Conservation (phyloP, 2,797 vertebrate genomes). For the Gymnodraco acuticeps region DNA sequence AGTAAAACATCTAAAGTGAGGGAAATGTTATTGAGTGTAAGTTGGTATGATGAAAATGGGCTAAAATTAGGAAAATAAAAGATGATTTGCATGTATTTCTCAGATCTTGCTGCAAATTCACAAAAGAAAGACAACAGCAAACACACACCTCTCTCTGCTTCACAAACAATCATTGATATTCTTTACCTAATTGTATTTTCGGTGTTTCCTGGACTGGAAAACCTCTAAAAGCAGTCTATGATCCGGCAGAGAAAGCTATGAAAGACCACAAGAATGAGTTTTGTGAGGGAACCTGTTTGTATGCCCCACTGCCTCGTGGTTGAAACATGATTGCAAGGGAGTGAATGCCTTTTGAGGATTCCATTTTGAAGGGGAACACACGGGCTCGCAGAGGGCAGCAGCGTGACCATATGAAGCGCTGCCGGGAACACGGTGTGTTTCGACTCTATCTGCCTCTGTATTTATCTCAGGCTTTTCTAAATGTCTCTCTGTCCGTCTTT, state of each 20-base stretch:
- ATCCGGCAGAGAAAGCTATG: slow-evolving; percentile 41
- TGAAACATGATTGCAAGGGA: slow-evolving; percentile 60
- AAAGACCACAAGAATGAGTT: slow-evolving; percentile 53
- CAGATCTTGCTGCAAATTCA: slow-evolving; percentile 10
- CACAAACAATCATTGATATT: slow-evolving; percentile 9
- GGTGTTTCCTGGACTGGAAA: slow-evolving; percentile 35
- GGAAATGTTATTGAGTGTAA: neutral
- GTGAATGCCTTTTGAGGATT: slow-evolving; percentile 62
- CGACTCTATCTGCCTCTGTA: slow-evolving; percentile 32
- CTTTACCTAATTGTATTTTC: slow-evolving; percentile 32
- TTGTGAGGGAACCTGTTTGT: slow-evolving; percentile 53
- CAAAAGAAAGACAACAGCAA: neutral
- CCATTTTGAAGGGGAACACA: slow-evolving; percentile 59
- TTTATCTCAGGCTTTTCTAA: slow-evolving; percentile 48
- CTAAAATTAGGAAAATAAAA: no score
- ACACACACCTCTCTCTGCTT: neutral
- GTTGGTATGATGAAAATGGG: no score
- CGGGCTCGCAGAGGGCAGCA: slow-evolving; percentile 52
- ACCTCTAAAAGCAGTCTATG: slow-evolving; percentile 34
- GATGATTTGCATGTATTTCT: neutral
- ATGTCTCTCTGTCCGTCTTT: slow-evolving; percentile 58
- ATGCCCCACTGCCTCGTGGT: slow-evolving; percentile 40
- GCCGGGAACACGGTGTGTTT: slow-evolving; percentile 33
- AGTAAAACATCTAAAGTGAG: slow-evolving; percentile 20
- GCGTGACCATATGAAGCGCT: slow-evolving; percentile 45